Evolutionary conservation across 2,113 vertebrate species (phyloP).

Genomic region (Channa maculata): DNA sequence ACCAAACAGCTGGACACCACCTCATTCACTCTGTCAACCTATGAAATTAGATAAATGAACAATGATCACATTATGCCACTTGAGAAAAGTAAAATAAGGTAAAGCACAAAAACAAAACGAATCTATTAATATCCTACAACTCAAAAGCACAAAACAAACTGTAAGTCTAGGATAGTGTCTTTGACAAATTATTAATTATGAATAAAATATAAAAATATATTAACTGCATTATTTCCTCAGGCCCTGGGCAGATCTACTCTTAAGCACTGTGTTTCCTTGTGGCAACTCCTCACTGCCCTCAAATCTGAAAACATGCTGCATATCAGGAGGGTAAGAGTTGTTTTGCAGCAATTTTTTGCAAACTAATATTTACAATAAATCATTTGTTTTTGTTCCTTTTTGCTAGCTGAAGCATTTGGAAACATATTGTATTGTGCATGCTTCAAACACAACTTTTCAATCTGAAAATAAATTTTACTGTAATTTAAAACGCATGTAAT

Average conservation of each 20-base stretch:
- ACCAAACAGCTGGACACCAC: neutral
- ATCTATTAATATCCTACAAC: neutral
- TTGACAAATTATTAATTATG: too few species aligned
- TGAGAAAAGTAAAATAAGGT: neutral
- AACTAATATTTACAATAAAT: too few species aligned
- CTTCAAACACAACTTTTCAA: neutral
- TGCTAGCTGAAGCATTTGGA: too few species aligned
- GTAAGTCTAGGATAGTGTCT: too few species aligned
- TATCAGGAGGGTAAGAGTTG: conserved; percentile 81
- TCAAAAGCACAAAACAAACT: neutral
- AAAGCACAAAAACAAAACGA: neutral
- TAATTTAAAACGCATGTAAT: neutral
- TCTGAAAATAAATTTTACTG: neutral
- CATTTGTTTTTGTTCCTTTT: too few species aligned
- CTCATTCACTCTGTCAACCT: too few species aligned
- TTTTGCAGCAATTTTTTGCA: neutral
- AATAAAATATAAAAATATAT: too few species aligned
- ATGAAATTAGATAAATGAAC: neutral
- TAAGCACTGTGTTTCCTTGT: conserved; percentile 85
- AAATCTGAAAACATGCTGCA: conserved; percentile 88
- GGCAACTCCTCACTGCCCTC: conserved; percentile 87
- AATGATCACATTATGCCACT: neutral
- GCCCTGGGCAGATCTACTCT: conserved; percentile 83
- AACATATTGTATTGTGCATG: neutral
- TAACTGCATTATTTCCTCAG: conserved; percentile 67